Percentiles rank a stretch among this genome's conserved stretches.
These are phyloP conservation scores for Cochlearius cochlearius DNA, from an alignment of 2,113 vertebrate genomes.

Conservation along the genomic window DNA sequence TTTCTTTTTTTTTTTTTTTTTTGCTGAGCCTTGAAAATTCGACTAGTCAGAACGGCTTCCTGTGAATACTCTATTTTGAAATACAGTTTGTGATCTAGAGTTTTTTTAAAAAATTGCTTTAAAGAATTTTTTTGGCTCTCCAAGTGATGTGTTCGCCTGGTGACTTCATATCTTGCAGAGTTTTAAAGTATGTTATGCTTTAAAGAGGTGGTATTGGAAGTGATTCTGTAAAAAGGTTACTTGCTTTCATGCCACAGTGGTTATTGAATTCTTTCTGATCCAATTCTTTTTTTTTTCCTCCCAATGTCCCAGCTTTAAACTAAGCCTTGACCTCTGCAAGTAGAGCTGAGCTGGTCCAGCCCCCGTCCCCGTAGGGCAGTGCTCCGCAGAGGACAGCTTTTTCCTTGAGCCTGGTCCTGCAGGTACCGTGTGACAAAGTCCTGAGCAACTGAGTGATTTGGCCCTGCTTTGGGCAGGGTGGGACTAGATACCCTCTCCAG, in stretches of 20 bases:
- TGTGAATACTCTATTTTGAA: background rate
- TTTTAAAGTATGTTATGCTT: background rate
- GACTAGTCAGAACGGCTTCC: background rate
- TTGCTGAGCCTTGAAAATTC: background rate
- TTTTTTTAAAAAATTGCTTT: background rate
- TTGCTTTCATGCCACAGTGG: background rate
- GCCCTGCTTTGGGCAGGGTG: background rate
- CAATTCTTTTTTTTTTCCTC: background rate
- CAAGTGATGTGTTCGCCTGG: background rate
- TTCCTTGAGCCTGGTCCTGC: background rate
- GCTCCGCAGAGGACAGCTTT: background rate
- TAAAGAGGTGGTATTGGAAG: background rate
- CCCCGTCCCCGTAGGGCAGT: background rate
- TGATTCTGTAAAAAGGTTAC: background rate
- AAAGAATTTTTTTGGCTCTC: background rate
- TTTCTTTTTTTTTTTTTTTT: too few species aligned
- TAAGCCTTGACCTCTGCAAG: background rate
- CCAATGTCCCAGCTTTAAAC: background rate
- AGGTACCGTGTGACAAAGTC: accelerated
- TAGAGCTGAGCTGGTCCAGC: background rate
- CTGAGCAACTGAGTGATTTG: background rate
- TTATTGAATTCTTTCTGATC: background rate
- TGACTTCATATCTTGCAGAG: background rate
- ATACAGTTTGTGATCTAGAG: background rate
- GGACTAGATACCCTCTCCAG: background rate